These are phyloP conservation scores for Trachythela sp. DNA, from an alignment of 64 coral and sea anemone species.

Conservation along the genomic window DNA sequence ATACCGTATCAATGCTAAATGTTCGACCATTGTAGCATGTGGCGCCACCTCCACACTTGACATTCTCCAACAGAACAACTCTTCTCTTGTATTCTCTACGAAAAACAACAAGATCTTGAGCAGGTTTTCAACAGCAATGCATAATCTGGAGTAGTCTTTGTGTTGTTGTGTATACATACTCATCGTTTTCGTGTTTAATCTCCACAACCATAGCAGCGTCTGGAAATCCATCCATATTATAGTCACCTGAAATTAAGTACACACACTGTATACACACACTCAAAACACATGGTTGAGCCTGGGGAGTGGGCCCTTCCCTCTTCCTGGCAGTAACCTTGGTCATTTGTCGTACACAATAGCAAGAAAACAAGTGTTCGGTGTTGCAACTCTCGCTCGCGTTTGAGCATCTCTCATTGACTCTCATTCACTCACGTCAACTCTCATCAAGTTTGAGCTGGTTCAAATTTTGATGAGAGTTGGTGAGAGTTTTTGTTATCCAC, in stretches of 20 bases:
- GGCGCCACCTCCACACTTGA: neutral
- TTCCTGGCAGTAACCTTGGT: too few relatives aligned
- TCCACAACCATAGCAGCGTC: slow-evolving; percentile 67
- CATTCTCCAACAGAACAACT: neutral
- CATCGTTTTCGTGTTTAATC: slow-evolving; percentile 22
- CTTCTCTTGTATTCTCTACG: neutral
- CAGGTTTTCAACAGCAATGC: neutral
- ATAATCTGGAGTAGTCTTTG: neutral
- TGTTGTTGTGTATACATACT: neutral
- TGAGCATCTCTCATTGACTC: too few relatives aligned
- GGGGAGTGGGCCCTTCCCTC: too few relatives aligned
- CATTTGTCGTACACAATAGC: too few relatives aligned
- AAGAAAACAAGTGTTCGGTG: too few relatives aligned
- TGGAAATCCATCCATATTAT: slow-evolving; percentile 88
- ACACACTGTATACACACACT: too few relatives aligned
- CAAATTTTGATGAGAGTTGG: too few relatives aligned
- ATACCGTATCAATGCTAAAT: neutral
- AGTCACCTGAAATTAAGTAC: slow-evolving; percentile 62
- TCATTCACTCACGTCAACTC: too few relatives aligned
- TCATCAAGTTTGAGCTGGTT: too few relatives aligned
- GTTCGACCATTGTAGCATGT: slow-evolving; percentile 4
- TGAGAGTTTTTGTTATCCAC: too few relatives aligned
- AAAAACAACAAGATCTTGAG: neutral
- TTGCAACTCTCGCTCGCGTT: too few relatives aligned
- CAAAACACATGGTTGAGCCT: too few relatives aligned